Evolutionary conservation across 2,888 invertebrate species (phyloP), one percentile per base, ranked within the genome.

Genomic region (Arenicola marina): DNA sequence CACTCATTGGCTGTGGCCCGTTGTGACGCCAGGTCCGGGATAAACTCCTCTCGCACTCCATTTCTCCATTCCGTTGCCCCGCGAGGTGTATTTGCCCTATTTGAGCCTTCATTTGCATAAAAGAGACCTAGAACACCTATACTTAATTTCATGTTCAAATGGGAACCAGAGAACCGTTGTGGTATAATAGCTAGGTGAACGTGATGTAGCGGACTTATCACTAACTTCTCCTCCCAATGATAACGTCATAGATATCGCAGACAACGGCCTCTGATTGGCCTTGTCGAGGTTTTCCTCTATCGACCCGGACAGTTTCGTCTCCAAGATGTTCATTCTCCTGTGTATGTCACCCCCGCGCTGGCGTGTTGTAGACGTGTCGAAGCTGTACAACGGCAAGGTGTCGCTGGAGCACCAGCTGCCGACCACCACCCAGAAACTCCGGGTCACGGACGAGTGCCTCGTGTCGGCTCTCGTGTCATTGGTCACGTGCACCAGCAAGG

Each of bases 361-460:
- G n/a, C n/a, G n/a, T n/a, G n/a, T n/a, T n/a, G n/a, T 48, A 71
- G 71, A 84, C 62, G 74, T 84, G 28, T 81, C 79, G 3, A 79
- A 80, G 63, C 76, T 76, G 61, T 84, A 80, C 63, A 81, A 81
- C 65, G 76, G 78, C 59, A 85, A 85, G 73, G 78, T 83, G 56
- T 76, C 79, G 2, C 64, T 84, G 56, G 86, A 86, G 68, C 80
- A 83, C 62, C 83, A 85, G 68, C 70, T 86, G 54, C 84, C 85
- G 3, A 84, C 83, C 56, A 80, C 82, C 1, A 79, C 83, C 21
- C 80, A 83, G 69, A 80, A 80, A 64, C 73, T 85, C 60, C 79
- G 81, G 62, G 82, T 84, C 7, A 84, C 84, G 11, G 84, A 86
- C 70, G 84, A 84, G 63, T 84, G 85, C 69, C 77, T 86, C 31